These are phyloP conservation scores for Phallusia fumigata DNA, from an alignment of 23 tunicate species.

Conservation along the genomic window DNA sequence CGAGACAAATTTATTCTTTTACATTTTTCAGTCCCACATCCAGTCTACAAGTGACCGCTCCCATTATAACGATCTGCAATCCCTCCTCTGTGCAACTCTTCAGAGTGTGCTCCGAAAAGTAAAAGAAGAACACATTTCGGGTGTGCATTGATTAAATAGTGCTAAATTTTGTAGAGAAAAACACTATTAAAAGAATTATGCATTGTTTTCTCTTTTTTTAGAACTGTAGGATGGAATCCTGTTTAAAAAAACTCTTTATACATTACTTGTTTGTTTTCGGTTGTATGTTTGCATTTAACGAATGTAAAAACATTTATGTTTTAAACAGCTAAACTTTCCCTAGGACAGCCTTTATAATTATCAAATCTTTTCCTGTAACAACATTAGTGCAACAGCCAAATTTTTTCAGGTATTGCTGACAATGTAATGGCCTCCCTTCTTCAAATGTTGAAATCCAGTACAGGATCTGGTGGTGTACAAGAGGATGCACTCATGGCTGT, in stretches of 20 bases:
- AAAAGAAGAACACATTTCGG: constrained; percentile 65
- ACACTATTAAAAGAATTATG: too few relatives aligned
- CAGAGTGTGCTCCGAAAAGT: constrained; percentile 91
- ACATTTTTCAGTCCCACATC: constrained; percentile 61
- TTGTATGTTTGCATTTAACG: too few relatives aligned
- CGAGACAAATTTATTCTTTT: background rate
- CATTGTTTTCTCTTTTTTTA: too few relatives aligned
- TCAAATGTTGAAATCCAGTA: constrained; percentile 67
- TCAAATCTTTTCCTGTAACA: too few relatives aligned
- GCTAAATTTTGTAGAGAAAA: too few relatives aligned
- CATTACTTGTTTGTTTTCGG: background rate
- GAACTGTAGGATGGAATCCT: too few relatives aligned
- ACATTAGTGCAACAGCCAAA: background rate
- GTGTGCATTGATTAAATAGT: constrained; percentile 8
- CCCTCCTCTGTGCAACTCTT: constrained; percentile 90
- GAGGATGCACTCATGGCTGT: constrained; percentile 95
- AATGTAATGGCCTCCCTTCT: constrained; percentile 86
- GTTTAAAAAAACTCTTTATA: background rate
- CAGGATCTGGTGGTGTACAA: constrained; percentile 84
- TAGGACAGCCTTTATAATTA: too few relatives aligned
- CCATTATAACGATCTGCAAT: constrained; percentile 90
- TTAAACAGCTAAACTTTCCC: too few relatives aligned
- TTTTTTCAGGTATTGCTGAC: constrained; percentile 71
- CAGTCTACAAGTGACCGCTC: constrained; percentile 82
- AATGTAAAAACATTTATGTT: too few relatives aligned